These are phyloP conservation scores for Ichneumon xanthorius DNA, from an alignment of 2,888 invertebrate species.

Conservation along the genomic window DNA sequence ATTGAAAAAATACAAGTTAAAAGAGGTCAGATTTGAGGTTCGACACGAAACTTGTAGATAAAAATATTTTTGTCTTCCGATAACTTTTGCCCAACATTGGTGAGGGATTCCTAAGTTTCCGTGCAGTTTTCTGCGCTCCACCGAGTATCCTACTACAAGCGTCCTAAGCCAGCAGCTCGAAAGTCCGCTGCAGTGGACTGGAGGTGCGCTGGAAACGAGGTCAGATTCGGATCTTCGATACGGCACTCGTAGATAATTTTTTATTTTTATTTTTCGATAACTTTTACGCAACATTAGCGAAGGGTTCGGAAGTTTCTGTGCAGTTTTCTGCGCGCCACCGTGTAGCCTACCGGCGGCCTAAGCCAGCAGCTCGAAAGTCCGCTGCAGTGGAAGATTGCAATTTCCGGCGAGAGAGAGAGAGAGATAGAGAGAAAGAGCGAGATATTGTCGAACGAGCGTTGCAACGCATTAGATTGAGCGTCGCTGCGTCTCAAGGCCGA, in stretches of 20 bases:
- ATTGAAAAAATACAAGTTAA: too few species aligned
- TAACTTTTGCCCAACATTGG: too few species aligned
- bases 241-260: neutral
- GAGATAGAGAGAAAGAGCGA: slow-evolving; percentile 19
- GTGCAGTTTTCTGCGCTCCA: neutral
- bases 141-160: neutral
- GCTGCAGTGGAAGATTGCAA: slow-evolving; percentile 70
- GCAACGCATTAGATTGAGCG: slow-evolving; percentile 77
- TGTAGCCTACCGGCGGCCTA: slow-evolving; percentile 6
- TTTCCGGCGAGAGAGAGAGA: slow-evolving; percentile 70
- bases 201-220: too few species aligned
- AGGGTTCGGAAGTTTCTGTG: neutral
- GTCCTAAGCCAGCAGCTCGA: slow-evolving; percentile 39
- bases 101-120: neutral
- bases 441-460: slow-evolving; percentile 49
- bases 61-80: too few species aligned
- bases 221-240: too few species aligned
- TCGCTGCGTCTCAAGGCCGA: slow-evolving; percentile 84
- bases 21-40: too few species aligned
- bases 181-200: slow-evolving; percentile 58
- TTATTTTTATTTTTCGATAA: neutral
- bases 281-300: neutral
- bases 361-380: slow-evolving; percentile 50
- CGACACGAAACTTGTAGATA: too few species aligned
- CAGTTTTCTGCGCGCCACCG: slow-evolving; percentile 13